These are phyloP conservation scores for Eonycteris spelaea DNA, from an alignment of 2,113 vertebrate species.

Conservation along the genomic window DNA sequence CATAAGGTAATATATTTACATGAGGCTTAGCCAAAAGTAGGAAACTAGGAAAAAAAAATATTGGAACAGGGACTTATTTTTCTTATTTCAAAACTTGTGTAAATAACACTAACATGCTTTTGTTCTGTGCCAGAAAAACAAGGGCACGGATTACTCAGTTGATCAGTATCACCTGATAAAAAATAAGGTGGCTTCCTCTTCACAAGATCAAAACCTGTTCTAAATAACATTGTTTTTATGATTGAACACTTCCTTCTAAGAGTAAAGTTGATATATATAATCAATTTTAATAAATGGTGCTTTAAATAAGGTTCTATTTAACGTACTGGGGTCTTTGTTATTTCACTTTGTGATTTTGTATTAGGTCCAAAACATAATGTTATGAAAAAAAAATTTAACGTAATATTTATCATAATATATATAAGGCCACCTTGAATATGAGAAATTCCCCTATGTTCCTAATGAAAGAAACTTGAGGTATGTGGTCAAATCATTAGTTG, in stretches of 20 bases:
- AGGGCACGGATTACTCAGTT: neutral
- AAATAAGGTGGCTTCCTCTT: neutral
- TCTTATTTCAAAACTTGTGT: slow-evolving; percentile 6
- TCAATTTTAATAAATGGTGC: neutral
- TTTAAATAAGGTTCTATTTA: neutral
- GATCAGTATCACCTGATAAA: neutral
- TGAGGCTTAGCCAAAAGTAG: neutral
- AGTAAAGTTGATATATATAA: neutral
- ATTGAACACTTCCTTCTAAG: neutral
- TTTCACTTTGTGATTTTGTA: neutral
- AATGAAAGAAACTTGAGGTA: neutral
- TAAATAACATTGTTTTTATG: neutral
- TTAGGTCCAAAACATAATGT: neutral
- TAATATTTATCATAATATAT: neutral
- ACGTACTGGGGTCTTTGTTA: neutral
- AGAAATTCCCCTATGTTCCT: neutral
- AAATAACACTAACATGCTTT: neutral
- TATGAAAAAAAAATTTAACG: neutral
- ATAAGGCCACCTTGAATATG: neutral
- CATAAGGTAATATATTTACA: slow-evolving; percentile 33
- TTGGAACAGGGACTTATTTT: neutral
- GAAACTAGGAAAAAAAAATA: neutral
- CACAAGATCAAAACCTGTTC: neutral
- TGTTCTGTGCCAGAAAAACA: neutral
- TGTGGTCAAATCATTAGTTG: neutral